These are phyloP conservation scores for Mirounga angustirostris DNA, from an alignment of 2,113 vertebrate species.

Conservation along the genomic window DNA sequence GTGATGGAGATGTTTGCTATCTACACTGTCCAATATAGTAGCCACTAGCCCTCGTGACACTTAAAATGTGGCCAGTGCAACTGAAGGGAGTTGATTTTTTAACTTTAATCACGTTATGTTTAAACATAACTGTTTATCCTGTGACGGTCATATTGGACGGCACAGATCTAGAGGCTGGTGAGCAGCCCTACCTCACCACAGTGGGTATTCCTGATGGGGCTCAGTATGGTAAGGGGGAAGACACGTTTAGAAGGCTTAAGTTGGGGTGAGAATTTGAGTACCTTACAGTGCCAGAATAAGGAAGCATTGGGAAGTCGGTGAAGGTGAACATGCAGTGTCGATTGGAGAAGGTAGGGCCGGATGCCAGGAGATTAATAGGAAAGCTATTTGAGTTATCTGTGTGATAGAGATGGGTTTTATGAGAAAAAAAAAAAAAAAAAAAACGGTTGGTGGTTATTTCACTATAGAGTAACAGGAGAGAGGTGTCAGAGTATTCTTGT, in stretches of 20 bases:
- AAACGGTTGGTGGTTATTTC: neutral
- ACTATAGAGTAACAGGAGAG: neutral
- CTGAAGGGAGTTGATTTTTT: neutral
- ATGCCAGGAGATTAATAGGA: neutral
- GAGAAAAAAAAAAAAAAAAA: neutral
- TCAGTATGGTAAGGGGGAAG: neutral
- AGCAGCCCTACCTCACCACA: neutral
- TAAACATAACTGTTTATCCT: neutral
- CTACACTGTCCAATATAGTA: neutral
- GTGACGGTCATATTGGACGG: neutral
- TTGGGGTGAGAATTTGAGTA: neutral
- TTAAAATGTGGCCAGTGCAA: neutral
- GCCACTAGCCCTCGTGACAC: neutral
- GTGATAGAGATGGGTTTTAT: neutral
- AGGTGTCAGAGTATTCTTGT: neutral
- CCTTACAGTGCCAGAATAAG: neutral
- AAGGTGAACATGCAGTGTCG: neutral
- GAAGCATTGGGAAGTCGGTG: neutral
- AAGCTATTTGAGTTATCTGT: neutral
- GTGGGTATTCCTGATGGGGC: neutral
- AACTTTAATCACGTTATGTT: neutral
- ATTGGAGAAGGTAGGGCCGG: neutral
- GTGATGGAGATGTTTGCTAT: rapidly evolving
- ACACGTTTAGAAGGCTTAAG: neutral
- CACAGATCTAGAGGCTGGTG: neutral